Evolutionary conservation across 2,797 vertebrate species (phyloP), one percentile per base, ranked within the genome.

Genomic region (Euphonia xanthogaster): DNA sequence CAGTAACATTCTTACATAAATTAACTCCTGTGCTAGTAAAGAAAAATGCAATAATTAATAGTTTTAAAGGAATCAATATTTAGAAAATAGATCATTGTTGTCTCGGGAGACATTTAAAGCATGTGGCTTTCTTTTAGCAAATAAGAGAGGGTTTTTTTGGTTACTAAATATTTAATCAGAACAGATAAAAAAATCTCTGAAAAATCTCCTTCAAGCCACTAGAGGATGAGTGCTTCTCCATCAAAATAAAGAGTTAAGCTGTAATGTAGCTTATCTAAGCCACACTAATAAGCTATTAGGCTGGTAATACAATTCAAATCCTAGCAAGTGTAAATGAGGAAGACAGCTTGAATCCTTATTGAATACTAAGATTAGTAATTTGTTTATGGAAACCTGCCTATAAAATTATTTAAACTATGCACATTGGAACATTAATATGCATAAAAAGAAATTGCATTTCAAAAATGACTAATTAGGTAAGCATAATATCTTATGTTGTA

Each of bases 131-230:
- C 48, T 87, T 85, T 86, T 76, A 66, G 25, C 51, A 89, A 77
- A 60, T 67, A 39, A 51, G 48, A 66, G 70, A 89, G 16, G 40
- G 3, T 0, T 31, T 86, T 79, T 79, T 94, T 86, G 93, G 47
- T 90, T 78, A 54, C 90, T 88, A 96, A 97, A 96, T 96, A 96
- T 96, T 97, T 94, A 91, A 94, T 68, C 45, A 88, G 85, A 90
- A 67, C 53, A 94, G 81, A 83, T 74, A 42, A 57, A 77, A 86
- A 62, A 88, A 77, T 61, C 86, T 66, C 65, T 95, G 74, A 40
- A 77, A 84, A 82, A 91, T 74, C 89, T 96, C 80, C 76, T 92
- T 95, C 90, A 68, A 94, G 66, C 87, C 85, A 80, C 80, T 65
- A 93, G 68, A 73, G 86, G 94, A 90, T 95, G 93, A 95, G 81